These are phyloP conservation scores for Tenualosa ilisha DNA, from an alignment of 2,797 vertebrate genomes.

Conservation along the genomic window DNA sequence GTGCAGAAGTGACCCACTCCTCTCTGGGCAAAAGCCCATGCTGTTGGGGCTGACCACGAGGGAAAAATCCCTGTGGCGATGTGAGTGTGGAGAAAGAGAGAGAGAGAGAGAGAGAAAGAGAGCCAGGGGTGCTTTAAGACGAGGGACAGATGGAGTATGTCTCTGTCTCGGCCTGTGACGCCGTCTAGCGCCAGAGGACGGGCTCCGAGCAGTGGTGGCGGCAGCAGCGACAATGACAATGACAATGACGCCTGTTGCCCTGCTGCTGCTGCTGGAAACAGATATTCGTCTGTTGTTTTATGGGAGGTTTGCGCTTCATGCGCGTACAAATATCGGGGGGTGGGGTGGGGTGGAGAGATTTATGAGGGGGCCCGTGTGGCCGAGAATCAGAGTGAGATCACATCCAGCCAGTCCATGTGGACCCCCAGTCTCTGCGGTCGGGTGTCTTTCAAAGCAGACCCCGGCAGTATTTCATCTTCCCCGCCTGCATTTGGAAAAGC, in stretches of 20 bases:
- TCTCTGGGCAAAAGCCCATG: too few species aligned
- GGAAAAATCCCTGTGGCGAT: neutral
- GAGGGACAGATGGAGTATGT: neutral
- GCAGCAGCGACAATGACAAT: neutral
- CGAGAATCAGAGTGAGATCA: conserved; percentile 38
- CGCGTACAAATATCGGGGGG: neutral
- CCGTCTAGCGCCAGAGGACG: neutral
- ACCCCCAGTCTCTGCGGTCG: conserved; percentile 50
- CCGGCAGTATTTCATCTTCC: neutral
- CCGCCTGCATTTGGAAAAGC: conserved; percentile 9
- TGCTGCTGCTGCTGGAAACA: neutral
- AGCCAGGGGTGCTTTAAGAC: neutral
- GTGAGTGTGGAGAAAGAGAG: neutral
- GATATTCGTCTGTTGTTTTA: conserved; percentile 30
- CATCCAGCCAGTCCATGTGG: conserved; percentile 7
- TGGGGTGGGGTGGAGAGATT: conserved; percentile 23
- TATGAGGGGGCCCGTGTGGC: conserved; percentile 22
- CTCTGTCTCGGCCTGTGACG: neutral
- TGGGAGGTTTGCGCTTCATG: neutral
- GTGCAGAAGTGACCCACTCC: too few species aligned
- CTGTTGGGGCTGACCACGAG: neutral
- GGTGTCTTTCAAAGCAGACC: conserved; percentile 5
- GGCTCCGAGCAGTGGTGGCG: neutral
- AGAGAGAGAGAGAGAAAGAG: neutral
- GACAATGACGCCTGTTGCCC: neutral